Evolutionary conservation across 1,140 invertebrate genomes (phyloP), one percentile per base, ranked within the genome.

Genomic region (Drosophila ohnishii): DNA sequence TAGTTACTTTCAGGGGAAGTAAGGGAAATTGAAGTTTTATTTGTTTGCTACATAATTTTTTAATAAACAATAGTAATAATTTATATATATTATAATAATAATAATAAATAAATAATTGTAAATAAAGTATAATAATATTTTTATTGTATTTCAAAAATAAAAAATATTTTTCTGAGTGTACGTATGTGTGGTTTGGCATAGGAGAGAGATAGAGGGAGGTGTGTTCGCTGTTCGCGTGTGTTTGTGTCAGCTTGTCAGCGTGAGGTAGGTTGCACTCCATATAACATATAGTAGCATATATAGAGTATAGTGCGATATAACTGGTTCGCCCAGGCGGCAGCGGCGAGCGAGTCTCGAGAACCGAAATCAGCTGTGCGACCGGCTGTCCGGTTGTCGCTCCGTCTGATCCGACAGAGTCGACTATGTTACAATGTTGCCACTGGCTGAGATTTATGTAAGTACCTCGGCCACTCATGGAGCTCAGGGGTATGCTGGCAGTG

Each of bases 231-330:
- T 45, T 39, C 37, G 44, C 53, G 42, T 61, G 44, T 56, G 42
- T 61, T 59, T 50, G 65, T 67, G 42, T 40, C 57, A 37, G 75
- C 76, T 79, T 83, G 69, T 48, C 45, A 48, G 83, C 84, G 84
- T 88, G 80, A 88, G 83, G 84, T 87, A 87, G 83, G 76, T 88
- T 87, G 67, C 50, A 75, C 62, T 78, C 40, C 45, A 65, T 50
- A 50, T 62, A 62, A 9, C 53, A 59, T 42, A 63, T 42, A 63
- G 39, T 42, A 63, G 39, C 35, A 32, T 14, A 50, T 37, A 53
- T 53, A 25, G 45, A 51, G 39, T 34, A 51, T 53, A 67, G 45
- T 66, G 61, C 65, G 47, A 53, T 53, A 51, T 67, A 75, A 75
- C 73, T 66, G 72, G 73, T 75, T 75, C 67, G 55, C 44, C 32